phyloP scores from a whole-genome alignment of 2,888 invertebrate species.

The Cantharis flavilabris region DNA sequence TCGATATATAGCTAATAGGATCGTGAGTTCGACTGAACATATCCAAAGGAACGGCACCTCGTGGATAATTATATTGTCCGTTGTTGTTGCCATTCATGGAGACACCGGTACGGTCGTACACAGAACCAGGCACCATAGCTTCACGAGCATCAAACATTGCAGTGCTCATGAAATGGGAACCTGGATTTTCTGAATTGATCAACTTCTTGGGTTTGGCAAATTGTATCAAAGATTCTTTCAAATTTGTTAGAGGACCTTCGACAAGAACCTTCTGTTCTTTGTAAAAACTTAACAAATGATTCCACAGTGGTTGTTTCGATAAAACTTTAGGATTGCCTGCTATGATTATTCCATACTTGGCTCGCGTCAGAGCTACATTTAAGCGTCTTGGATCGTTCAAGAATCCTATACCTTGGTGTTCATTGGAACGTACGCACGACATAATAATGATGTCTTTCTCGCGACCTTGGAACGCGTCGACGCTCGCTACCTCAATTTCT shows the following conservation, averaged over 20 bases:
- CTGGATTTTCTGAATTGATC: slow-evolving; percentile 92
- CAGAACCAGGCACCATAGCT: slow-evolving; percentile 90
- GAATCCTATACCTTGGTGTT: slow-evolving; percentile 98
- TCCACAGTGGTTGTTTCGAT: slow-evolving; percentile 98
- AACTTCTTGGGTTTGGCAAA: slow-evolving; percentile 97
- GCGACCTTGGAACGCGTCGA: slow-evolving; percentile 98
- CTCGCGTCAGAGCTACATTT: slow-evolving; percentile 96
- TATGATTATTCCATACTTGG: slow-evolving; percentile 96
- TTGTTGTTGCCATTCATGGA: slow-evolving; percentile 39
- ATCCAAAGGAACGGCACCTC: slow-evolving; percentile 58
- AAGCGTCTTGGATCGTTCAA: slow-evolving; percentile 96
- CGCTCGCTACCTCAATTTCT: slow-evolving; percentile 99
- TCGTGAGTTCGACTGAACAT: slow-evolving; percentile 79
- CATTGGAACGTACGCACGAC: slow-evolving; percentile 98
- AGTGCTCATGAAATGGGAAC: slow-evolving; percentile 96
- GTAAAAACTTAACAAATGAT: slow-evolving; percentile 94
- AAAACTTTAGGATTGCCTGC: slow-evolving; percentile 99
- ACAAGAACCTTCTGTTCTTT: slow-evolving; percentile 97
- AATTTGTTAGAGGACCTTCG: slow-evolving; percentile 95
- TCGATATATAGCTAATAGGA: slow-evolving; percentile 90
- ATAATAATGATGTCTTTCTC: slow-evolving; percentile 99
- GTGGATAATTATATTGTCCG: slow-evolving; percentile 46
- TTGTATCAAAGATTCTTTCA: slow-evolving; percentile 95
- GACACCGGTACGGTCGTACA: slow-evolving; percentile 78
- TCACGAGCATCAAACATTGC: slow-evolving; percentile 97